phyloP scores from a whole-genome alignment of 2,888 invertebrate species.

The Petrolisthes manimaculis region DNA sequence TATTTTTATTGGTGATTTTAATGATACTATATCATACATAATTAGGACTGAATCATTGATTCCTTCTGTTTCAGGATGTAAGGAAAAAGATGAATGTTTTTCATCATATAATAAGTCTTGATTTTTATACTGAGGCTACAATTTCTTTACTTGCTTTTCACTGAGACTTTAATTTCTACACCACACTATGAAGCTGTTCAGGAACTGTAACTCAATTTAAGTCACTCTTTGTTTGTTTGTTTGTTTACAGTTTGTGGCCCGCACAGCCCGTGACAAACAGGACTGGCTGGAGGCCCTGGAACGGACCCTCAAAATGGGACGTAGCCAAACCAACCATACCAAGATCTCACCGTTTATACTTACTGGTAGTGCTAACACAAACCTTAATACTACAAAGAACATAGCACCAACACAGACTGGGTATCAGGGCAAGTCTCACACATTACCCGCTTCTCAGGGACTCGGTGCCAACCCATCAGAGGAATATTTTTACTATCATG shows the following conservation, averaged over 20 bases:
- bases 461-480: conserved; percentile 11
- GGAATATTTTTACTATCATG: conserved; percentile 44
- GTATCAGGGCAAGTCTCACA: not conserved
- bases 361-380: not conserved
- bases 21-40: too few relatives aligned
- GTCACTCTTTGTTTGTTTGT: too few relatives aligned
- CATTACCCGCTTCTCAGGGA: not conserved
- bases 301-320: conserved; percentile 12
- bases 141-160: too few relatives aligned
- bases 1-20: too few relatives aligned
- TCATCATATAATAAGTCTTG: too few relatives aligned
- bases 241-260: conserved; percentile 39
- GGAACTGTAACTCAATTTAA: too few relatives aligned
- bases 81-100: too few relatives aligned
- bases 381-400: not conserved
- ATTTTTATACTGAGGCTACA: too few relatives aligned
- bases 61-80: too few relatives aligned
- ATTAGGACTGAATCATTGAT: too few relatives aligned
- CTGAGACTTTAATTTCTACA: too few relatives aligned
- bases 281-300: conserved; percentile 46
- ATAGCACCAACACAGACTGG: not conserved
- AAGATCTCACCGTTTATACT: not conserved
- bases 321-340: not conserved
- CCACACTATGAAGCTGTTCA: too few relatives aligned
- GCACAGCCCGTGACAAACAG: conserved; percentile 41